phyloP scores from a whole-genome alignment of 2,797 vertebrate species.

The Nyctibius grandis region DNA sequence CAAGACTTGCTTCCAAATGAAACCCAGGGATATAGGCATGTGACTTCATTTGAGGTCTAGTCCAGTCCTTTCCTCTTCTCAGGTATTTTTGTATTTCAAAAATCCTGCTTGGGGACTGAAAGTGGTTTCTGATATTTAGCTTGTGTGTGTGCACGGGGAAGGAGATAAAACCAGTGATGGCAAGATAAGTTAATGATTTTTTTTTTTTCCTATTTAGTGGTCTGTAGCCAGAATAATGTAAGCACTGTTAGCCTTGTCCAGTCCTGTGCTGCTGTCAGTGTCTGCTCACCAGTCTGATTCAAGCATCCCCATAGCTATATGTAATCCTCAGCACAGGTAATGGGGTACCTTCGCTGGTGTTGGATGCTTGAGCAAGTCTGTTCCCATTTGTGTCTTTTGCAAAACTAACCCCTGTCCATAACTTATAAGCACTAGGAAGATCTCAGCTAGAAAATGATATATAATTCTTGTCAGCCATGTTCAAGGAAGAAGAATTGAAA shows the following conservation, averaged over 20 bases:
- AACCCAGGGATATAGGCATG: not conserved
- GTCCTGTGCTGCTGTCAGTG: not conserved
- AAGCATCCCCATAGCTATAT: not conserved
- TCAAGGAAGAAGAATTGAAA: conserved; percentile 11
- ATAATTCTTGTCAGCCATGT: conserved; percentile 26
- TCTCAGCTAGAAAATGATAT: conserved; percentile 25
- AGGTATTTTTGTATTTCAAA: not conserved
- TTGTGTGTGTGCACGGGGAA: not conserved
- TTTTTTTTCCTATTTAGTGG: not conserved
- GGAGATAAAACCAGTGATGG: too few relatives aligned
- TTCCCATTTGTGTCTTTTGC: not conserved
- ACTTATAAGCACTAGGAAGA: conserved; percentile 22
- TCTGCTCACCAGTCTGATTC: not conserved
- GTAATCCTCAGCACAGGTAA: not conserved
- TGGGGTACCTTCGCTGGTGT: not conserved
- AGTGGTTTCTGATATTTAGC: not conserved
- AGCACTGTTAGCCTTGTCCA: not conserved
- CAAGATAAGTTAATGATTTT: too few relatives aligned
- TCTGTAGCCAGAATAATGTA: not conserved
- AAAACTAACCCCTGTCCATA: conserved; percentile 36
- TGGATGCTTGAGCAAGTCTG: not conserved
- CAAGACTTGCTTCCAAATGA: not conserved
- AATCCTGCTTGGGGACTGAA: not conserved
- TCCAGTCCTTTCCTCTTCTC: not conserved
- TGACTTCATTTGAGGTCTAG: not conserved